Base-by-base conservation (phyloP, 2,888 invertebrate species). In the Stenodera caucasica region DNA sequence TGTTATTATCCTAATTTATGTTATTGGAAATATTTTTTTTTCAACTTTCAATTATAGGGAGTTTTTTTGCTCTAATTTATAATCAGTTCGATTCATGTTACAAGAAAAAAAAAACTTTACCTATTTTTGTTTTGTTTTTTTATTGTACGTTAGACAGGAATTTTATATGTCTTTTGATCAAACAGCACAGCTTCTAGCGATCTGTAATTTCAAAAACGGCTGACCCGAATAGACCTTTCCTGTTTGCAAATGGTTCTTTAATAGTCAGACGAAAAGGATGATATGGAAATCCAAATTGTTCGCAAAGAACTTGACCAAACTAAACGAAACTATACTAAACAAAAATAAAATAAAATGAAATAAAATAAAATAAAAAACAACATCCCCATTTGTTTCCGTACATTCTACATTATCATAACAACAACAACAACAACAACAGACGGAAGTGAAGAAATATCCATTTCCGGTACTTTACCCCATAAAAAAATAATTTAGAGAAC, bases 171-270 rank as follows among this genome's bases (percentile, higher is more conserved):
- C 63, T 63, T 63, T 63, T 63, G 63, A 63, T 63, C 60, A 55
- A 35, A 40, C 50, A 18, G 18, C 18, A 55, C 14, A 26, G 55
- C 60, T 52, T 33, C 49, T 23, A 53, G 51, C 54, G 53, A 61
- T 57, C 50, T 55, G 59, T 59, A 64, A 64, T 61, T 64, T 64
- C 59, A 61, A 59, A 64, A 64, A 58, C 64, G 59, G 50, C 61
- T 58, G 58, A 58, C 64, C 64, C 61, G 56, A 55, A 56, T 50
- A 29, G 55, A 55, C 60, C 51, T 53, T 49, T 60, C 64, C 59
- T 58, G 60, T 55, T 55, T 61, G 55, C 55, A 59, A 61, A 64
- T 57, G 57, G 54, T 14, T 35, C 61, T 64, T 58, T 64, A 64
- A 64, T 64, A 56, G 55, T 35, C 45, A 52, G 15, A 3, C n/a